A percentile compares a stretch with the other conserved stretches of the same genome.
Conservation (phyloP, 2,888 invertebrate species). For the Agriopis aurantiaria region DNA sequence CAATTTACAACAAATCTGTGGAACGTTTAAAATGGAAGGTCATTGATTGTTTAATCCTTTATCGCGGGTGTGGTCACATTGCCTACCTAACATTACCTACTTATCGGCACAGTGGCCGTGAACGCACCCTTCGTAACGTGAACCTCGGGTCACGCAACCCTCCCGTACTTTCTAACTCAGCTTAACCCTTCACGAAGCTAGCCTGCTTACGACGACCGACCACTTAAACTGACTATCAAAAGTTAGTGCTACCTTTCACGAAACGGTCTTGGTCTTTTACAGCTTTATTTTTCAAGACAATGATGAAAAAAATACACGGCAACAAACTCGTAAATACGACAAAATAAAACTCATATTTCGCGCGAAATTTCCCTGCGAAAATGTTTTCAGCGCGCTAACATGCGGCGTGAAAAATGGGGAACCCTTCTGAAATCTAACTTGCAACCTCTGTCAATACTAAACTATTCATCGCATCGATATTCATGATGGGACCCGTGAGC, state of each 20-base stretch:
- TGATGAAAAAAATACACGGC: not conserved
- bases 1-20: conserved; percentile 20
- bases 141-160: conserved; percentile 54
- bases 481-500: conserved; percentile 37
- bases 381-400: conserved; percentile 23
- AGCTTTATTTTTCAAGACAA: not conserved
- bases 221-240: conserved; percentile 16
- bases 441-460: conserved; percentile 40
- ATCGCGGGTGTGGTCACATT: conserved; percentile 23
- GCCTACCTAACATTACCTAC: conserved; percentile 5
- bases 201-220: conserved; percentile 3
- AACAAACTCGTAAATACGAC: conserved; percentile 25
- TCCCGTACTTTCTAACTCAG: conserved; percentile 32
- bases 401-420: conserved; percentile 20
- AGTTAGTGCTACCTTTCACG: conserved; percentile 15
- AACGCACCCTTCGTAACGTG: conserved; percentile 55
- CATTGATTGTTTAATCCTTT: conserved; percentile 35
- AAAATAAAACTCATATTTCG: conserved; percentile 28
- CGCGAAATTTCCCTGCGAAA: conserved; percentile 12
- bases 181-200: conserved; percentile 22
- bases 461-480: conserved; percentile 48
- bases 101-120: conserved; percentile 50
- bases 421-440: conserved; percentile 32
- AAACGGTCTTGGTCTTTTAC: not conserved
- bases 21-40: conserved; percentile 21